phyloP scores from a whole-genome alignment of 2,888 invertebrate species.

The Lithophane leautieri region DNA sequence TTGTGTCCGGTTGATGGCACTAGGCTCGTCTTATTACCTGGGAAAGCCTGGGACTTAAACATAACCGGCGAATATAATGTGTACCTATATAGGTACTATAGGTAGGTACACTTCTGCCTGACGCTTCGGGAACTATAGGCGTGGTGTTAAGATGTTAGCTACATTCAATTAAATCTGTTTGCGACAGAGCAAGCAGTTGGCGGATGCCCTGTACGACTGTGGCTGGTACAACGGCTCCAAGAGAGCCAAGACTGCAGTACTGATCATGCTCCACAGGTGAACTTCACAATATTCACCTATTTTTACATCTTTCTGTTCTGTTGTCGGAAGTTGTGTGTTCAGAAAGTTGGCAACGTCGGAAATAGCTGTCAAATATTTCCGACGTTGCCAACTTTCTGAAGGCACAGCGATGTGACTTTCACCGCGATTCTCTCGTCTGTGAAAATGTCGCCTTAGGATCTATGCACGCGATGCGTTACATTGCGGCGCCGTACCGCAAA shows the following conservation, averaged over 20 bases:
- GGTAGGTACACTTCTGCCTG: neutral
- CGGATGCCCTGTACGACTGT: conserved; percentile 70
- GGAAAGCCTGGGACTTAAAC: too few species aligned
- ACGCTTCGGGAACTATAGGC: too few species aligned
- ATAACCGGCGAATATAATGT: neutral
- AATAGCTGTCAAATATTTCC: neutral
- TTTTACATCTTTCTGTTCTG: neutral
- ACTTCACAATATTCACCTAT: neutral
- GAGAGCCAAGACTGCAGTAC: conserved; percentile 64
- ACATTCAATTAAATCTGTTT: conserved; percentile 8
- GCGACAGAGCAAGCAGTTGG: conserved; percentile 69
- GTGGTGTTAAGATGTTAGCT: neutral
- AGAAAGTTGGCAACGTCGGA: neutral
- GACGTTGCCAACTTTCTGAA: too few species aligned
- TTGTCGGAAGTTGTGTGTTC: too few species aligned
- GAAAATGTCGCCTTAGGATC: too few species aligned
- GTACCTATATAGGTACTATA: too few species aligned
- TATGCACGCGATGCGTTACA: too few species aligned
- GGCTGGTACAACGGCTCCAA: conserved; percentile 73
- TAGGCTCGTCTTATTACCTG: neutral
- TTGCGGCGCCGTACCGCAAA: too few species aligned
- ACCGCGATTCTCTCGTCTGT: too few species aligned
- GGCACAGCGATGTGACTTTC: too few species aligned
- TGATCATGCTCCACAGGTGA: conserved; percentile 73
- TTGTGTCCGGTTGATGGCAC: neutral